Evolutionary conservation across 2,888 invertebrate genomes (phyloP).

Genomic region (Morpho achilles): DNA sequence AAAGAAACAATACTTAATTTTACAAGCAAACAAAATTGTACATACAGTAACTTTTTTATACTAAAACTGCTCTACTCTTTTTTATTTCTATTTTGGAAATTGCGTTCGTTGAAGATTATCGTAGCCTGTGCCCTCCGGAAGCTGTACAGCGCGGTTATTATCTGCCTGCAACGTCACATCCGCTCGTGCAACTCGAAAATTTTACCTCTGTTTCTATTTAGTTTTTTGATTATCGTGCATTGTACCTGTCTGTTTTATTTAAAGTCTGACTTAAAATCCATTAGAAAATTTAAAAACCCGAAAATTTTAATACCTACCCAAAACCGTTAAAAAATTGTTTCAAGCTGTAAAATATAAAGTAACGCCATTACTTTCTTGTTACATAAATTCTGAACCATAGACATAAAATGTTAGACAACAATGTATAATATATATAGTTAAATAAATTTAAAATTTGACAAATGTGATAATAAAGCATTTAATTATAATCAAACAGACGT

Average conservation of each 20-base stretch:
- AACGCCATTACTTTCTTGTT: too few species aligned
- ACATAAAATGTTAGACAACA: too few species aligned
- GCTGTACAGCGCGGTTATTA: conserved; percentile 64
- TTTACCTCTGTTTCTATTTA: conserved; percentile 7
- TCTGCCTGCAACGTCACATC: conserved; percentile 74
- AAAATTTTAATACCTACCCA: too few species aligned
- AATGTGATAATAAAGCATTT: conserved; percentile 21
- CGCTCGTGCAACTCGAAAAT: conserved; percentile 30
- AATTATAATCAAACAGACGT: conserved; percentile 23
- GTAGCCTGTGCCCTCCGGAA: conserved; percentile 60
- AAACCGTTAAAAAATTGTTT: too few species aligned
- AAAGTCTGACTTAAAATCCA: too few species aligned
- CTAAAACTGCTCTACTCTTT: conserved; percentile 36
- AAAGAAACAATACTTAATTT: too few species aligned
- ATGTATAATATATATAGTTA: too few species aligned
- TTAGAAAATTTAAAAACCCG: too few species aligned
- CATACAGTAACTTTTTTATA: too few species aligned
- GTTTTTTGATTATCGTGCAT: background rate
- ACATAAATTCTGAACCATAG: too few species aligned
- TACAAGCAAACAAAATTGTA: too few species aligned
- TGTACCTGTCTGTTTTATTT: background rate
- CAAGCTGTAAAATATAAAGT: too few species aligned
- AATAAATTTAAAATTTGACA: background rate
- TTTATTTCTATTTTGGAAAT: conserved; percentile 57
- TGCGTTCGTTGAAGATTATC: conserved; percentile 72